Base-by-base conservation (phyloP, 2,113 vertebrate genomes). In the Callipepla californica region DNA sequence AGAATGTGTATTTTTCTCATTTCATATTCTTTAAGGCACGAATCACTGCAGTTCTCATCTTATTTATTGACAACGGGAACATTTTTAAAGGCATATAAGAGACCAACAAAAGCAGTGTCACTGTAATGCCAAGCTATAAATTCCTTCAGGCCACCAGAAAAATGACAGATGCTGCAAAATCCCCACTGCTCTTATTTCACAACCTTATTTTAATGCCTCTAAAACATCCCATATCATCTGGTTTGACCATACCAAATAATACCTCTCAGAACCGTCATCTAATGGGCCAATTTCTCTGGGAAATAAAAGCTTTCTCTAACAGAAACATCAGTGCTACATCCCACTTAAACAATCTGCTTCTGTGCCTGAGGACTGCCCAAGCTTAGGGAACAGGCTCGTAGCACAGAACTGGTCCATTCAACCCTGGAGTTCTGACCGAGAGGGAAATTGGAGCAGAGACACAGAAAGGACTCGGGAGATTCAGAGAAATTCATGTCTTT, bases 31-130 rank as follows among this genome's bases (percentile, higher is more conserved):
- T 95, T 70, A 63, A 93, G 36, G 45, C 42, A n/a, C 9, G 34
- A 70, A 87, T 80, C 87, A 61, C 36, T 63, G 44, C 50, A 76
- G 34, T 47, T 30, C 23, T 80, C 81, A 86, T 48, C 62, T 88
- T 83, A 92, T 89, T 94, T 90, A 92, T 47, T 20, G 13, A 66
- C 80, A 87, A 80, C 61, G 36, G 48, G 70, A 77, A 89, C 21
- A 32, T 36, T 65, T 85, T 80, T 51, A 77, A 90, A 94, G 57
- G 77, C 22, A 6, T 45, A 48, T 34, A 47, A 57, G 47, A 59
- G 18, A 44, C 80, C 74, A 90, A 80, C 77, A 94, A 92, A 95
- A 79, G 18, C 51, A 44, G 67, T 63, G 82, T 82, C 36, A 67
- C 4, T 2, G 55, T 55, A 74, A 75, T 87, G 79, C 23, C 7